Conservation (phyloP, 2,797 vertebrate genomes). For the Oreortyx pictus region DNA sequence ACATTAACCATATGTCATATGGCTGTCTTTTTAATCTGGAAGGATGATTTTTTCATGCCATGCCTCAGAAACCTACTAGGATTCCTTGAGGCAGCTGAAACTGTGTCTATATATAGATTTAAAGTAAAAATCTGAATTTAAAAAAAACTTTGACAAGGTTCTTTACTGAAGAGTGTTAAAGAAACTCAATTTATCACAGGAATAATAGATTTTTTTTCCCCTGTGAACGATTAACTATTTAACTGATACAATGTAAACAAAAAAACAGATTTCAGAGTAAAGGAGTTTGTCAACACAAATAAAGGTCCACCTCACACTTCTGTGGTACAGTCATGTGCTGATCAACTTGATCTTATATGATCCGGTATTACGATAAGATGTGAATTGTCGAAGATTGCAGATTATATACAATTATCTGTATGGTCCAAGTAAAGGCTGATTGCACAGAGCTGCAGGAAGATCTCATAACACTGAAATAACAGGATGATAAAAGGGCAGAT, state of each 20-base stretch:
- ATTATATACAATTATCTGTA: neutral
- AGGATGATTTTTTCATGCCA: neutral
- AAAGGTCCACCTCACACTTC: neutral
- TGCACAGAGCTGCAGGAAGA: neutral
- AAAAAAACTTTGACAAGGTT: neutral
- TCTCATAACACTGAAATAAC: neutral
- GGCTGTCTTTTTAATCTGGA: neutral
- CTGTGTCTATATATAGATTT: neutral
- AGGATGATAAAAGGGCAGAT: neutral
- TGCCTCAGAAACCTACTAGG: neutral
- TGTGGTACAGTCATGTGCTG: neutral
- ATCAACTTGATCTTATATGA: neutral
- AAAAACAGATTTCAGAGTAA: neutral
- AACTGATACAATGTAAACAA: neutral
- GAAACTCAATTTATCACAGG: neutral
- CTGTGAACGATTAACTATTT: neutral
- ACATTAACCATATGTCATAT: neutral
- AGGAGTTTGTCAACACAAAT: neutral
- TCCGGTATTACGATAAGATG: neutral
- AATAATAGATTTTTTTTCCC: neutral
- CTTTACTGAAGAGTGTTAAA: neutral
- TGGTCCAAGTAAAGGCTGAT: neutral
- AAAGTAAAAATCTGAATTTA: neutral
- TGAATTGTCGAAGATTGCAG: neutral
- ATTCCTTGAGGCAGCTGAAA: neutral